phyloP scores from a whole-genome alignment of 1,140 invertebrate genomes.

The Nylanderia fulva region DNA sequence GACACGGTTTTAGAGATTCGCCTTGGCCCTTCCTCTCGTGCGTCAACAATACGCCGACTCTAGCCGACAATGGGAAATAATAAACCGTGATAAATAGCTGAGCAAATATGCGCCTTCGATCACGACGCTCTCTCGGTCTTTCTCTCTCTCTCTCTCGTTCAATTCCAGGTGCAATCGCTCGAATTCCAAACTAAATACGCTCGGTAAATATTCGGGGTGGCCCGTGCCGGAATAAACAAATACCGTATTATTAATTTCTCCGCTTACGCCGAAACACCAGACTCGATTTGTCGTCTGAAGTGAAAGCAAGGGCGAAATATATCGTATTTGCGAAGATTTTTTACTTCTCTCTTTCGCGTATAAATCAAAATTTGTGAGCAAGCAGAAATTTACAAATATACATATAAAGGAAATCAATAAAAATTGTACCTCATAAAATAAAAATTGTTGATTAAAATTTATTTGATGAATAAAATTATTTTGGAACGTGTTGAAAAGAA shows the following conservation, averaged over 20 bases:
- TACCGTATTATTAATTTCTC: conserved; percentile 67
- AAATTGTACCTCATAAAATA: neutral
- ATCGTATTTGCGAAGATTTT: too few relatives aligned
- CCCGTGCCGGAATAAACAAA: conserved; percentile 57
- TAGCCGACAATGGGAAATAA: conserved; percentile 85
- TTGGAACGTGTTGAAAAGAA: neutral
- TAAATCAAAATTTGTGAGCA: neutral
- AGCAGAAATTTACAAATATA: neutral
- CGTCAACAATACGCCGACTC: conserved; percentile 81
- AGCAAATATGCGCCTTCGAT: conserved; percentile 83
- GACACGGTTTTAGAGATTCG: conserved; percentile 85
- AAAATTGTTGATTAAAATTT: neutral
- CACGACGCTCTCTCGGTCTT: conserved; percentile 54
- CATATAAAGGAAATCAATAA: neutral
- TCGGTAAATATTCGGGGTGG: conserved; percentile 74
- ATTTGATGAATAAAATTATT: conserved; percentile 1
- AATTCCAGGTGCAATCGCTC: conserved; percentile 80
- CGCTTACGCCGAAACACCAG: conserved; percentile 1
- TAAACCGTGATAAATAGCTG: conserved; percentile 86
- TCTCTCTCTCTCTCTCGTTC: conserved; percentile 15
- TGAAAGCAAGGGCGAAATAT: neutral
- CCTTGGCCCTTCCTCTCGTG: conserved; percentile 77
- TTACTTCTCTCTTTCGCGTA: neutral
- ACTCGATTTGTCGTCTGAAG: neutral
- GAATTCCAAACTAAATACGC: conserved; percentile 81